Evolutionary conservation across 2,797 vertebrate species (phyloP).

Genomic region (Adelosebastes latens): DNA sequence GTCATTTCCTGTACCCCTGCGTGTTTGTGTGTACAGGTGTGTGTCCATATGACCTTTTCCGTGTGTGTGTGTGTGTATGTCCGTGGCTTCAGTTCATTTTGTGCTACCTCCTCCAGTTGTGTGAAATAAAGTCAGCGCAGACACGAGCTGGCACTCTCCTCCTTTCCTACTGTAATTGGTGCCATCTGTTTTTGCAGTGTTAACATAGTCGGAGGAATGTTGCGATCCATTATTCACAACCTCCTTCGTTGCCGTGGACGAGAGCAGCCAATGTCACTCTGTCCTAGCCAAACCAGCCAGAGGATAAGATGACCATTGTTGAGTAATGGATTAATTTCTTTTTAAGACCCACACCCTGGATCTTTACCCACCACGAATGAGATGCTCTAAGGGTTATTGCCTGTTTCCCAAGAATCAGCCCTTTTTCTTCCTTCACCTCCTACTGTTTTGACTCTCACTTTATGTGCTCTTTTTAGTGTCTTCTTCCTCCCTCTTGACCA

Average conservation of each 20-base stretch:
- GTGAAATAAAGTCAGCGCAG: constrained; percentile 17
- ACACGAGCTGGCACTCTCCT: constrained; percentile 28
- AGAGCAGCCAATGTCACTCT: constrained; percentile 45
- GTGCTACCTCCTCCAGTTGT: constrained; percentile 24
- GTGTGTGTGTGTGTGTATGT: constrained; percentile 14
- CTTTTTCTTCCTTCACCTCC: constrained; percentile 29
- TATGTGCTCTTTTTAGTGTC: constrained; percentile 20
- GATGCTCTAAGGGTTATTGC: constrained; percentile 20
- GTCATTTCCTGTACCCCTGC: constrained; percentile 57
- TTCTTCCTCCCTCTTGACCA: constrained; percentile 34
- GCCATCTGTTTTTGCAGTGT: constrained; percentile 74
- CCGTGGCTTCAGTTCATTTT: neutral
- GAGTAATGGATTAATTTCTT: constrained; percentile 20
- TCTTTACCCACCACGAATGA: constrained; percentile 18
- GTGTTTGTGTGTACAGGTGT: constrained; percentile 40
- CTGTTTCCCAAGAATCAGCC: constrained; percentile 13
- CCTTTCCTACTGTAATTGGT: constrained; percentile 69
- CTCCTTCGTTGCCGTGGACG: constrained; percentile 46
- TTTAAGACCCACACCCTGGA: constrained; percentile 13
- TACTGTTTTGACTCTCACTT: constrained; percentile 28
- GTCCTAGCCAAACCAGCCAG: constrained; percentile 10
- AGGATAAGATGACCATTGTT: neutral
- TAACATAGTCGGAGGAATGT: constrained; percentile 62
- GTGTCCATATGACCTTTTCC: constrained; percentile 31
- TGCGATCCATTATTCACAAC: constrained; percentile 62